Evolutionary conservation across 1,140 invertebrate genomes (phyloP), one percentile per base, ranked within the genome.

Genomic region (Phenacoccus solenopsis): DNA sequence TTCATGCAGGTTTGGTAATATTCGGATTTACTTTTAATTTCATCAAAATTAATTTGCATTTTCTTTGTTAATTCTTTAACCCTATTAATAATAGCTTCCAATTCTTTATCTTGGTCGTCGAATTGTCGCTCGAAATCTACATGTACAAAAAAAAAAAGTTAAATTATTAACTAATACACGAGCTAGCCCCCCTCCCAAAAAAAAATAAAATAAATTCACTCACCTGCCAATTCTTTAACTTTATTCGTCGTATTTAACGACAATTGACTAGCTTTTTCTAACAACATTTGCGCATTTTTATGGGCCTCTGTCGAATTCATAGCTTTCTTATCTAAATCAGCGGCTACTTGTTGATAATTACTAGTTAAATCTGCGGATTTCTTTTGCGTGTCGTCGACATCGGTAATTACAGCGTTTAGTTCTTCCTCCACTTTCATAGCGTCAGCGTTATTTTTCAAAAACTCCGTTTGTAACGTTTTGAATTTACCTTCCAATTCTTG

Each of bases 181-280:
- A n/a, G n/a, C n/a, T n/a, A n/a, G n/a, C n/a, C n/a, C n/a, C n/a
- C n/a, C n/a, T n/a, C n/a, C n/a, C n/a, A n/a, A n/a, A 16, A 1
- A 28, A 30, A 25, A 20, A 28, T 7, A 4, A 10, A n/a, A n/a
- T n/a, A n/a, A n/a, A n/a, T n/a, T n/a, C n/a, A 70, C 21, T 68
- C 83, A 78, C 86, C 85, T 76, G 85, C 81, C 16, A 94, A 79
- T 72, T 90, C 84, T 73, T 86, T 87, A 10, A 91, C 80, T 77
- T 92, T 91, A 12, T 81, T 84, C 73, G 85, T 85, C 0, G 89
- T 90, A 72, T 88, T 87, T 70, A 86, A 85, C 0, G 89, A 90
- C 0, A 94, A 78, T 72, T 87, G 85, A 61, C 86, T 88, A 1
- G 91, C 91, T 71, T 85, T 80, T 71, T 88, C 84, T 27, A 90